Evolutionary conservation across 1,140 invertebrate species (phyloP), one percentile per base, ranked within the genome.

Genomic region (Penaeus vannamei): DNA sequence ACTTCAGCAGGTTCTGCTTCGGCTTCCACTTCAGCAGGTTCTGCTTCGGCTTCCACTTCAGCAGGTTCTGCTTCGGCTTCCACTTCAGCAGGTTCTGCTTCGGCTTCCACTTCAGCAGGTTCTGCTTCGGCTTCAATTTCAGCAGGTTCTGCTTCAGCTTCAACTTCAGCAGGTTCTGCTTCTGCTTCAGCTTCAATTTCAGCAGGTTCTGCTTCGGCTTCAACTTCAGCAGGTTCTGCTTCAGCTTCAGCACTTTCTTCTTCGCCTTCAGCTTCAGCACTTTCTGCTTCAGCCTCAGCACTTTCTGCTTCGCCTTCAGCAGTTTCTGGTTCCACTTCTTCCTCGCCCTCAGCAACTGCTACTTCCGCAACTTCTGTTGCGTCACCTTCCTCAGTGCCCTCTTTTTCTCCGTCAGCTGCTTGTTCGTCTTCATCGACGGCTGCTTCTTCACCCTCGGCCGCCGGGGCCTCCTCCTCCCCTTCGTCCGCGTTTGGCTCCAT

Each of bases 101-200:
- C n/a, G n/a, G 22, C 36, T 36, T 8, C 81, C 7, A 42, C 12
- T 46, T n/a, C n/a, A n/a, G n/a, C n/a, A n/a, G n/a, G n/a, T 61
- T 20, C 66, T n/a, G 32, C 85, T 72, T 32, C 59, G 22, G 32
- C 69, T 42, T 60, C 53, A 82, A n/a, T 5, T 20, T 80, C n/a
- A n/a, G n/a, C n/a, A 42, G 26, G 12, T 80, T 46, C 72, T 76
- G 26, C 36, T 22, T 10, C 36, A 19, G n/a, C 36, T 80, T 14
- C n/a, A 22, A n/a, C n/a, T n/a, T n/a, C n/a, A n/a, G 77, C 22
- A 29, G 17, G n/a, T 10, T 14, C 77, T 17, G 36, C 36, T 80
- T 29, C 77, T 42, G n/a, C 32, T 80, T 80, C 77, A 46, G 19
- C 36, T 42, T 80, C 77, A n/a, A n/a, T n/a, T n/a, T n/a, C n/a